phyloP scores from a whole-genome alignment of 2,888 invertebrate genomes.

The Syrista parreyssii region DNA sequence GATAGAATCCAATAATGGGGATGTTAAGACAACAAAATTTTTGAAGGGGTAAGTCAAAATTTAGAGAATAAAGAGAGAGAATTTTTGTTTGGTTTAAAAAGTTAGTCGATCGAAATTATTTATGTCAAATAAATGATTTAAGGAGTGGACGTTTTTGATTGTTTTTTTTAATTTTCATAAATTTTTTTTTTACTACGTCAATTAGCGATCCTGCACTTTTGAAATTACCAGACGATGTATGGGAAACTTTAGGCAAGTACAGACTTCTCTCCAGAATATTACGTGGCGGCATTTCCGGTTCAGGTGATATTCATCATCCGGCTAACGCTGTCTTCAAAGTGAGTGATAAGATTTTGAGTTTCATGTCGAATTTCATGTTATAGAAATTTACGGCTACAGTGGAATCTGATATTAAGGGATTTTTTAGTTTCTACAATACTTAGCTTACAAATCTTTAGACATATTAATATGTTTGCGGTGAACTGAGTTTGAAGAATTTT shows the following conservation, averaged over 20 bases:
- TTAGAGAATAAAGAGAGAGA: neutral
- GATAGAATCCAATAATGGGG: slow-evolving; percentile 38
- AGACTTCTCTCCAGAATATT: slow-evolving; percentile 53
- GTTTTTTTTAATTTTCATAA: neutral
- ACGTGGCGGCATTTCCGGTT: slow-evolving; percentile 55
- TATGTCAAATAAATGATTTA: no score
- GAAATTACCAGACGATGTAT: slow-evolving; percentile 42
- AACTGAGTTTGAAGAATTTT: neutral
- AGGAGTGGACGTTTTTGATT: no score
- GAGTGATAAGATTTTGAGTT: neutral
- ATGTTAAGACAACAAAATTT: slow-evolving; percentile 47
- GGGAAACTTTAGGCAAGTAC: slow-evolving; percentile 51
- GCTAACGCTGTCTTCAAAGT: slow-evolving; percentile 56
- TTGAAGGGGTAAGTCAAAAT: slow-evolving; percentile 48
- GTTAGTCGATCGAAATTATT: no score
- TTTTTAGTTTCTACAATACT: neutral
- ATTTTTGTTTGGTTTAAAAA: neutral
- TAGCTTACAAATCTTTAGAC: no score
- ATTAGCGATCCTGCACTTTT: slow-evolving; percentile 42
- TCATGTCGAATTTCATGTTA: neutral
- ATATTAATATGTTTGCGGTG: neutral
- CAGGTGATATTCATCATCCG: slow-evolving; percentile 57
- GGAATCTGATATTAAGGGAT: neutral
- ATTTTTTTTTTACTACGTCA: neutral
- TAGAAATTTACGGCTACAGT: no score